Evolutionary conservation across 2,888 invertebrate genomes (phyloP).

Genomic region (Saturnia japonica): DNA sequence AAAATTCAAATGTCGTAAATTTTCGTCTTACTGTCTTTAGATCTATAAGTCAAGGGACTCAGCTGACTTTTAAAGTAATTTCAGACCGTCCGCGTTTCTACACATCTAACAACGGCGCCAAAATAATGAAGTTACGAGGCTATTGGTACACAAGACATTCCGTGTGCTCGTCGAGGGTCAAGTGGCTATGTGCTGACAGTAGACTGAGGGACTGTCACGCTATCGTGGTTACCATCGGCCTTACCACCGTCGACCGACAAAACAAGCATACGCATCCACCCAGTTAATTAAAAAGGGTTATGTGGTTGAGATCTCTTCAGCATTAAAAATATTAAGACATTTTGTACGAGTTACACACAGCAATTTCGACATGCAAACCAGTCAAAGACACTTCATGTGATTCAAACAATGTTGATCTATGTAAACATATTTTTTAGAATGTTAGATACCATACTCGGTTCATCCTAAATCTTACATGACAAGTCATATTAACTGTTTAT

Average conservation of each 20-base stretch:
- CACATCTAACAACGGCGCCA: conserved; percentile 66
- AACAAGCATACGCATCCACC: conserved; percentile 70
- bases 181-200: conserved; percentile 71
- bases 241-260: conserved; percentile 63
- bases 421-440: neutral
- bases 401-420: neutral
- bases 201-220: conserved; percentile 63
- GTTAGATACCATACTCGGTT: too few species aligned
- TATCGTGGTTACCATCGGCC: conserved; percentile 70
- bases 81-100: conserved; percentile 67
- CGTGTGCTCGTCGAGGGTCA: conserved; percentile 71
- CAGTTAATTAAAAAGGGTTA: conserved; percentile 33
- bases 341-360: neutral
- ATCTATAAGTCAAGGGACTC: neutral
- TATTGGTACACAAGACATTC: conserved; percentile 73
- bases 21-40: neutral
- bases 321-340: neutral
- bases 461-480: too few species aligned
- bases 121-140: conserved; percentile 68
- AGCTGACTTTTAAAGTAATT: conserved; percentile 2
- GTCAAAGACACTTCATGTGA: neutral
- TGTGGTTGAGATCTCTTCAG: neutral
- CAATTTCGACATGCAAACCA: neutral
- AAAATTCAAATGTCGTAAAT: neutral
- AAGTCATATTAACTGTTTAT: too few species aligned